A percentile compares a stretch with the other conserved stretches of the same genome.
phyloP scores from a whole-genome alignment of 2,888 invertebrate species.

The Loripinus fragilis region DNA sequence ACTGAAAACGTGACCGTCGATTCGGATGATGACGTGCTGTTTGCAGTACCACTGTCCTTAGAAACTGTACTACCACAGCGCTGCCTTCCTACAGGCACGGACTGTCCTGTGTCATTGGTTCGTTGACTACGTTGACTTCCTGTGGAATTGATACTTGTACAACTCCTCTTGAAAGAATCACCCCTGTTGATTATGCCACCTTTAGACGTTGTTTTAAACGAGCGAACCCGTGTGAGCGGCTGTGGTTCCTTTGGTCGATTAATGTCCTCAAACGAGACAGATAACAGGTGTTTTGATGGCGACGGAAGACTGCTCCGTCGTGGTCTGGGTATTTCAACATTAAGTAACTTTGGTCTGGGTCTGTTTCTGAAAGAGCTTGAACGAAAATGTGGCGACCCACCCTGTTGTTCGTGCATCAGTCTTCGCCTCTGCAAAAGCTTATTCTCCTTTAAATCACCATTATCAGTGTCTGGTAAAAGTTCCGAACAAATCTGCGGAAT shows the following conservation, averaged over 20 bases:
- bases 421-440: slow-evolving; percentile 50
- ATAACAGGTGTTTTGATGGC: slow-evolving; percentile 47
- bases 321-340: slow-evolving; percentile 60
- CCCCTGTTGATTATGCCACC: slow-evolving; percentile 92
- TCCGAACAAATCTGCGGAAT: slow-evolving; percentile 3
- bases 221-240: slow-evolving; percentile 88
- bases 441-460: slow-evolving; percentile 31
- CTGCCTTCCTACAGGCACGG: slow-evolving; percentile 40
- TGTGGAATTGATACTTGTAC: slow-evolving; percentile 91
- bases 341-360: slow-evolving; percentile 66
- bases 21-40: slow-evolving; percentile 42
- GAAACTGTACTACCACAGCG: slow-evolving; percentile 57
- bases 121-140: slow-evolving; percentile 84
- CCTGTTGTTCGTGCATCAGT: slow-evolving; percentile 39
- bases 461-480: not conserved
- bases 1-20: slow-evolving; percentile 85
- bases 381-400: slow-evolving; percentile 73
- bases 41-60: slow-evolving; percentile 52
- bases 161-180: slow-evolving; percentile 94
- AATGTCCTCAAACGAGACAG: slow-evolving; percentile 54
- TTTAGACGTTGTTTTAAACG: slow-evolving; percentile 96
- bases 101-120: slow-evolving; percentile 73
- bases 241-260: slow-evolving; percentile 42
- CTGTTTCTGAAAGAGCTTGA: slow-evolving; percentile 76
- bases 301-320: slow-evolving; percentile 72